These are phyloP conservation scores for Sycobia sp. DNA, from an alignment of 1,140 invertebrate genomes.

Conservation along the genomic window DNA sequence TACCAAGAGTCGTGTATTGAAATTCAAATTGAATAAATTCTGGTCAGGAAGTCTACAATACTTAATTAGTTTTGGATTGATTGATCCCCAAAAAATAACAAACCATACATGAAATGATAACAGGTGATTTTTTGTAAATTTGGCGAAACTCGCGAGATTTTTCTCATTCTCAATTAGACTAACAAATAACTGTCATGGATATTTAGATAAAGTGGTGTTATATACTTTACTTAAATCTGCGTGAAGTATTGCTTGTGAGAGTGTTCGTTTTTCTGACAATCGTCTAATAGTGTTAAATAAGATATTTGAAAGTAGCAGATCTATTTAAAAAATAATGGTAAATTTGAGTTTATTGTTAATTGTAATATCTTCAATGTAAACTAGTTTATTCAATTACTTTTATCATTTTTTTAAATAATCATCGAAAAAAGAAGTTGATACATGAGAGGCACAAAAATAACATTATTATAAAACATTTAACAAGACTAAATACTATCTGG, in stretches of 20 bases:
- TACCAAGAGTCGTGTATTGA: constrained; percentile 17
- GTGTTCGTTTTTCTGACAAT: neutral
- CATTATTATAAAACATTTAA: too few relatives aligned
- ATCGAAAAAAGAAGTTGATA: too few relatives aligned
- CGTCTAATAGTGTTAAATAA: neutral
- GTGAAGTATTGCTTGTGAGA: constrained; percentile 2
- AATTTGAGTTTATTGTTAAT: too few relatives aligned
- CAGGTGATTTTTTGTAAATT: constrained; percentile 18
- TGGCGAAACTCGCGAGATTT: constrained; percentile 2
- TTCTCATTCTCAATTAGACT: constrained; percentile 2
- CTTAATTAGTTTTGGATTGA: neutral
- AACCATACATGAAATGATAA: constrained; percentile 31
- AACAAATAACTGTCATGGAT: constrained; percentile 21
- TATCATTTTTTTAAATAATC: too few relatives aligned
- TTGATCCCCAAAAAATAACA: constrained; percentile 7
- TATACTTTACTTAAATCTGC: constrained; percentile 2
- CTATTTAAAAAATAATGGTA: neutral
- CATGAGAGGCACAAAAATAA: too few relatives aligned
- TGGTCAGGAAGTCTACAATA: constrained; percentile 9
- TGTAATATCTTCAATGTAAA: too few relatives aligned
- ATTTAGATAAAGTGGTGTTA: constrained; percentile 9
- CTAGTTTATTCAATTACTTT: too few relatives aligned
- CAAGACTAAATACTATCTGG: too few relatives aligned
- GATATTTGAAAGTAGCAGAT: constrained; percentile 1
- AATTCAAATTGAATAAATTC: constrained; percentile 15